Evolutionary conservation across 2,113 vertebrate genomes (phyloP).

Genomic region (Tyrannus savana): DNA sequence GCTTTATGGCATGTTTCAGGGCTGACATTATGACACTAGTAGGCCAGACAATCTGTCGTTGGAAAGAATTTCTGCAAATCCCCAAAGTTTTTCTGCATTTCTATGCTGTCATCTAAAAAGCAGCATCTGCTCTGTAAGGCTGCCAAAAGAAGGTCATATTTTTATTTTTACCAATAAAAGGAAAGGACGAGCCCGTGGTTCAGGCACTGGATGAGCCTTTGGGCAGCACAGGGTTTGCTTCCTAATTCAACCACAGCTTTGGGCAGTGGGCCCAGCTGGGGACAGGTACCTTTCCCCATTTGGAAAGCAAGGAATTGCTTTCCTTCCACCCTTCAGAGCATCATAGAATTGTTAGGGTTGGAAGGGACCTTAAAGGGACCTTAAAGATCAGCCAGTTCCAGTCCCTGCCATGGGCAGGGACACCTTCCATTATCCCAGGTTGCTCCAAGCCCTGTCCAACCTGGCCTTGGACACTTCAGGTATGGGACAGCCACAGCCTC

Average conservation of each 20-base stretch:
- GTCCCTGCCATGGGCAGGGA: background rate
- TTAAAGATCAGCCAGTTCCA: background rate
- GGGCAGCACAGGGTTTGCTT: background rate
- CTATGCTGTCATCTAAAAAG: conserved; percentile 74
- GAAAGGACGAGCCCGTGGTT: conserved; percentile 27
- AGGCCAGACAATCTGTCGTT: conserved; percentile 72
- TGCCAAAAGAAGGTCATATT: conserved; percentile 75
- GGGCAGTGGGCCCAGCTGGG: background rate
- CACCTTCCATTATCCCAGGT: background rate
- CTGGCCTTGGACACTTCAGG: background rate
- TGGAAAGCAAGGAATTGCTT: background rate
- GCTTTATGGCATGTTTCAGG: conserved; percentile 69
- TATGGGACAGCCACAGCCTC: background rate
- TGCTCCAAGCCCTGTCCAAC: rapidly evolving
- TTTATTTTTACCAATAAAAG: conserved; percentile 77
- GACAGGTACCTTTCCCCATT: background rate
- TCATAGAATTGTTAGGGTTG: background rate
- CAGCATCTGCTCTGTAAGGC: conserved; percentile 75
- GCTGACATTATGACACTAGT: conserved; percentile 72
- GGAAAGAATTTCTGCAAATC: conserved; percentile 73
- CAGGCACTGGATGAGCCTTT: conserved; percentile 16
- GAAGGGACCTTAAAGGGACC: background rate
- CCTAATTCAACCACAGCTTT: background rate
- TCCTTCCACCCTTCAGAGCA: background rate
- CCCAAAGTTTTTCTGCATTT: conserved; percentile 72